phyloP scores from a whole-genome alignment of 2,113 vertebrate genomes.

The Carollia perspicillata region DNA sequence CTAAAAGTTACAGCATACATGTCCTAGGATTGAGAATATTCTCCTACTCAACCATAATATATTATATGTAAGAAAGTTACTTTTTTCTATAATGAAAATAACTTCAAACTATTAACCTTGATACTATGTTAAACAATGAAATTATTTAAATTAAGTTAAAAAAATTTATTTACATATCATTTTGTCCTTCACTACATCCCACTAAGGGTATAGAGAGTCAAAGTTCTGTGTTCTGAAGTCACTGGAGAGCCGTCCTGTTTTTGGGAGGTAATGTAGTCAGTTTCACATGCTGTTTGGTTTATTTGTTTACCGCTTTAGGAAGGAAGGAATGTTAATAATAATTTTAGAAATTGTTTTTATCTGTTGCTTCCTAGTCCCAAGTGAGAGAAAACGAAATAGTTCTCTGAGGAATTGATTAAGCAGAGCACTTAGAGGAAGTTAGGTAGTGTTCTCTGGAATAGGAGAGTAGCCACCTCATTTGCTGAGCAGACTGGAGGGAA shows the following conservation, averaged over 20 bases:
- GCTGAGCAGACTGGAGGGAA: background rate
- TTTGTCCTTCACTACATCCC: background rate
- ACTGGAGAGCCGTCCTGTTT: background rate
- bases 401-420: constrained; percentile 18
- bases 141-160: background rate
- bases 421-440: background rate
- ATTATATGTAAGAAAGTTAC: background rate
- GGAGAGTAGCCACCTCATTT: background rate
- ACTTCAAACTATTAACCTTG: background rate
- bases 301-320: background rate
- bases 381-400: background rate
- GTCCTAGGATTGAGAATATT: background rate
- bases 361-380: background rate
- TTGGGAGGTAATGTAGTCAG: background rate
- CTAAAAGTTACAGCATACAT: background rate
- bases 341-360: constrained; percentile 24
- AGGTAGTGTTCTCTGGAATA: background rate
- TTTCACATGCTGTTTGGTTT: background rate
- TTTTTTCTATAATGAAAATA: background rate
- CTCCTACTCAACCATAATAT: background rate
- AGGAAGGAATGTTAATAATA: background rate
- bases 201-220: background rate
- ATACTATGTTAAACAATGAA: background rate
- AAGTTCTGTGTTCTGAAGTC: background rate
- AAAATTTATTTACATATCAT: background rate